Evolutionary conservation across 2,113 vertebrate species (phyloP), one percentile per base, ranked within the genome.

Genomic region (Ochotona curzoniae): DNA sequence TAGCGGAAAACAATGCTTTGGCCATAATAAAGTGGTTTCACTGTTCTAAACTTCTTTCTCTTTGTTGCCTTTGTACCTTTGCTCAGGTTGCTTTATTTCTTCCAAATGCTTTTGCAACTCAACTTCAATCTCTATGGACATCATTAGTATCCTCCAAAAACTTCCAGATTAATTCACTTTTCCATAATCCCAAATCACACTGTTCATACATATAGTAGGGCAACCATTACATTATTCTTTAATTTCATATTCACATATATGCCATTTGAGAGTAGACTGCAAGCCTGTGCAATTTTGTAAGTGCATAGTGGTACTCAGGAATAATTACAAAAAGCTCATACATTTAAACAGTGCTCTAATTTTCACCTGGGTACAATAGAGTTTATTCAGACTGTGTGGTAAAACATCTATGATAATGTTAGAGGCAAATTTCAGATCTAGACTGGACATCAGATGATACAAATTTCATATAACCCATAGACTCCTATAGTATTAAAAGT

Each of bases 111-210:
- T 91, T 93, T 47, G 8, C 13, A 23, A 89, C 21, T 83, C 30
- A 80, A 60, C 66, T 14, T 94, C 10, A 83, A 32, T 2, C 38
- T 11, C 8, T 83, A 86, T 32, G 57, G n/a, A 75, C 87, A 75
- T 83, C 38, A 94, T 20, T 57, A 47, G 92, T 69, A 26, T 70
- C 28, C 30, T 81, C 32, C 66, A 81, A 81, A 94, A 82, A 8
- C 15, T 63, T n/a, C 2, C 28, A 57, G 11, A 71, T 67, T 66
- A 67, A 91, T 61, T 78, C 4, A 78, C 10, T 26, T 20, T 51
- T 76, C 10, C 49, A 90, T 25, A 88, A 26, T 86, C 9, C 85
- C 1, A 66, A 91, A 49, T 8, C 25, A 81, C 18, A 85, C 0
- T 57, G 18, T 10, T 32, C 35, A 67, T 47, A 47, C 30, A 47